Base-by-base conservation (phyloP, 2,888 invertebrate species). In the Zelleria hepariella region DNA sequence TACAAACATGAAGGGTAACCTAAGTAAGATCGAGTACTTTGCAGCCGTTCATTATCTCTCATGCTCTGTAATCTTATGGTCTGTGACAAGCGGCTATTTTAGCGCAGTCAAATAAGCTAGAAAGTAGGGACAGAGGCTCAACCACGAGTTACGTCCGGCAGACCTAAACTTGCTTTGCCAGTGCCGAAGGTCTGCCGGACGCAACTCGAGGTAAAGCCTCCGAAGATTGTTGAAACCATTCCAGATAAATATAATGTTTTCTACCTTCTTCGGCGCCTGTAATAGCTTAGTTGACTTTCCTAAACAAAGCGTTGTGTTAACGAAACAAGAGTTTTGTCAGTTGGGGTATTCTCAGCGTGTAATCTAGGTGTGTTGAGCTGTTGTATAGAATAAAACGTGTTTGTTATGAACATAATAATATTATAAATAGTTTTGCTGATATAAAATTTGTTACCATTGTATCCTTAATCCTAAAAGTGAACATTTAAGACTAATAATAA, bases 311-410 rank as follows among this genome's bases (percentile, higher is more conserved):
- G n/a, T n/a, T n/a, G n/a, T n/a, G n/a, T n/a, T n/a, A n/a, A n/a
- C n/a, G n/a, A n/a, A n/a, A n/a, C n/a, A 60, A 57, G 42, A 47
- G 27, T 51, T 52, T 53, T 57, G 26, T 60, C 57, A 10, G 52
- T 53, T 53, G 25, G 20, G 42, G 32, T 23, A 52, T 57, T 57
- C 52, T 47, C 21, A 8, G 10, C 18, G 8, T 18, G 54, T 42
- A 42, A 10, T 42, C n/a, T 73, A 71, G 66, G 69, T 71, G 70
- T 73, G 71, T 77, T 76, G 74, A 73, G 70, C 74, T 74, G 72
- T 78, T 78, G 72, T 78, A 76, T 71, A 72, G 68, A 73, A 73
- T 72, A 57, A 59, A 55, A 59, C 72, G 75, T 77, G 72, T 77
- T 77, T 73, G 74, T 78, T 74, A 73, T 68, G 62, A 71, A 70